Percentiles rank a stretch among this genome's conserved stretches.
Conservation (phyloP, 1,140 invertebrate species). For the Drosophila repleta region DNA sequence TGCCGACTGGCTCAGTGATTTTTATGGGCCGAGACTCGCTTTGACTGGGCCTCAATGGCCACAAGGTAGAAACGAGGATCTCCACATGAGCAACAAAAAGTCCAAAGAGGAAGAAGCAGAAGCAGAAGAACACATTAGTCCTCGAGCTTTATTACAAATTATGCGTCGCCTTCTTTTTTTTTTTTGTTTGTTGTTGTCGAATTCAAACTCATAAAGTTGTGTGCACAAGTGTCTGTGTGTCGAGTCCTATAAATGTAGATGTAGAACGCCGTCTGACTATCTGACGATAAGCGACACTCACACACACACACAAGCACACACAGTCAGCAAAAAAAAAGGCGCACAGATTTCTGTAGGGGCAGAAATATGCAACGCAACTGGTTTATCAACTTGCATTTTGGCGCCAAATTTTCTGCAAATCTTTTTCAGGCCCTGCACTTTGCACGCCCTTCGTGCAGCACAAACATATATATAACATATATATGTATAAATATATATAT, state of each 20-base stretch:
- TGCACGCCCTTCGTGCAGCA: constrained; percentile 66
- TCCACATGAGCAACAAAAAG: constrained; percentile 10
- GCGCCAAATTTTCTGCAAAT: constrained; percentile 82
- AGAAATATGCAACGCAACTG: constrained; percentile 80
- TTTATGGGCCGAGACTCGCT: constrained; percentile 51
- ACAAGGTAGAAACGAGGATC: constrained; percentile 24
- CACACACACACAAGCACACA: constrained; percentile 36
- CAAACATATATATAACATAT: constrained; percentile 7
- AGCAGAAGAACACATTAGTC: constrained; percentile 69
- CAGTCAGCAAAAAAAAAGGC: constrained; percentile 51
- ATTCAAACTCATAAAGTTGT: constrained; percentile 62
- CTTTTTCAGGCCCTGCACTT: constrained; percentile 68
- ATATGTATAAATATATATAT: constrained; percentile 27
- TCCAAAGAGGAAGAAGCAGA: constrained; percentile 31
- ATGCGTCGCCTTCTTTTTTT: constrained; percentile 64
- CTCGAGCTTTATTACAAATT: constrained; percentile 80
- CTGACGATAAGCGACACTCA: constrained; percentile 59
- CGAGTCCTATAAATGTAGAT: constrained; percentile 73
- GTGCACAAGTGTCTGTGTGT: constrained; percentile 60
- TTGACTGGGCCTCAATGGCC: constrained; percentile 28
- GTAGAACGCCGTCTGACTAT: constrained; percentile 57
- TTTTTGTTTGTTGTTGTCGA: constrained; percentile 22
- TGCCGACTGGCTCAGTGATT: constrained; percentile 58
- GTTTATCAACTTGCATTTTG: constrained; percentile 83
- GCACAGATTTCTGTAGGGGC: constrained; percentile 59